Base-by-base conservation (phyloP, 2,888 invertebrate species). In the Scaptomyza polygonia region DNA sequence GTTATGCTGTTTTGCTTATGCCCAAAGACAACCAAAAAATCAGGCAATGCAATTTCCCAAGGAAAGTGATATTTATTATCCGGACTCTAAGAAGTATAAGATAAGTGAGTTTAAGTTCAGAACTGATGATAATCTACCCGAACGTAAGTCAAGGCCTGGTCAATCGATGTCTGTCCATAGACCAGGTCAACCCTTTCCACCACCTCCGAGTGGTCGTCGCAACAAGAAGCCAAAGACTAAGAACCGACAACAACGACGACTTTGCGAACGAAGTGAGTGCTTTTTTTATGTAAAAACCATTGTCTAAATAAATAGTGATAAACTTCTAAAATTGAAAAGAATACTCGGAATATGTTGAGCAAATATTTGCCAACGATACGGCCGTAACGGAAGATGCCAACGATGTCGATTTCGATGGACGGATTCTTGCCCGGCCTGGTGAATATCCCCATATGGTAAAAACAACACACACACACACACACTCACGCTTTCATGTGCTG, bases 391-490 rank as follows among this genome's bases (percentile, higher is more conserved):
- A 69, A 16, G 89, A 89, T 61, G 88, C 88, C 3, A 81, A 87
- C 34, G 89, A 86, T 32, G 77, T 78, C 4, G 84, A 90, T 12
- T 90, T 92, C 52, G 88, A 89, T 73, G 91, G 92, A 3, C 89
- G 92, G 0, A 59, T 79, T 29, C 64, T 89, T 42, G 90, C 90
- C 7, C 65, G 76, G 21, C 90, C 91, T 7, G 91, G 91, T 27
- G 84, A 91, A 84, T 91, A 89, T 72, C 92, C 91, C 0, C 91
- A 91, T 59, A 91, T 91, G 91, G 91, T 91, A 83, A 34, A n/a
- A n/a, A n/a, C n/a, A n/a, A n/a, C n/a, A n/a, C n/a, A n/a, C n/a
- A n/a, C n/a, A n/a, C n/a, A n/a, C n/a, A 14, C 36, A 14, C n/a
- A 9, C 21, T 71, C 47, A 21, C 32, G 2, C 16, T 30, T 21